A percentile compares a stretch with the other conserved stretches of the same genome.
Conservation (phyloP, 2,888 invertebrate genomes). For the Boloria selene region DNA sequence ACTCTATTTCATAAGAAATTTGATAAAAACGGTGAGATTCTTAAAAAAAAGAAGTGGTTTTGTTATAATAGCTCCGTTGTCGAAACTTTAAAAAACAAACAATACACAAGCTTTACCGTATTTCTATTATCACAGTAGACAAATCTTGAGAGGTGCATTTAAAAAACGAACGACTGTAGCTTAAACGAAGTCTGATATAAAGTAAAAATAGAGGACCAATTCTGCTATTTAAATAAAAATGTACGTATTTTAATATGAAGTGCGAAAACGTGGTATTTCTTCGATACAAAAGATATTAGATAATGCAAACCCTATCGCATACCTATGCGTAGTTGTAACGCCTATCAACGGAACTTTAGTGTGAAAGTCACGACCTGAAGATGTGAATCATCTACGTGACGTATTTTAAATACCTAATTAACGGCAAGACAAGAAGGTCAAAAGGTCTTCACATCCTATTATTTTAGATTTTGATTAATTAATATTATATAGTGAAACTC, state of each 20-base stretch:
- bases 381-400: constrained; percentile 37
- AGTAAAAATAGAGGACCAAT: too few species aligned
- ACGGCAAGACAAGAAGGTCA: constrained; percentile 28
- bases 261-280: constrained; percentile 8
- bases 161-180: too few species aligned
- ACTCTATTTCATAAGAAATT: neutral
- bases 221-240: neutral
- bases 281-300: constrained; percentile 17
- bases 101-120: too few species aligned
- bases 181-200: too few species aligned
- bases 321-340: constrained; percentile 31
- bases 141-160: too few species aligned
- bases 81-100: too few species aligned
- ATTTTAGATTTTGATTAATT: constrained; percentile 4
- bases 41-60: too few species aligned
- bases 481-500: neutral
- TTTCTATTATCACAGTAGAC: too few species aligned
- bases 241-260: neutral
- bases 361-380: constrained; percentile 33
- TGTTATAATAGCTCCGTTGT: too few species aligned
- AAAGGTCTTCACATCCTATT: constrained; percentile 20
- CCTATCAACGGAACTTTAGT: constrained; percentile 34
- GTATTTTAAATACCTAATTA: constrained; percentile 38
- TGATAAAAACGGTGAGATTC: too few species aligned
- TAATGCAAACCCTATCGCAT: constrained; percentile 27